Evolutionary conservation across 2,888 invertebrate species (phyloP).

Genomic region (Tachystola acroxantha): DNA sequence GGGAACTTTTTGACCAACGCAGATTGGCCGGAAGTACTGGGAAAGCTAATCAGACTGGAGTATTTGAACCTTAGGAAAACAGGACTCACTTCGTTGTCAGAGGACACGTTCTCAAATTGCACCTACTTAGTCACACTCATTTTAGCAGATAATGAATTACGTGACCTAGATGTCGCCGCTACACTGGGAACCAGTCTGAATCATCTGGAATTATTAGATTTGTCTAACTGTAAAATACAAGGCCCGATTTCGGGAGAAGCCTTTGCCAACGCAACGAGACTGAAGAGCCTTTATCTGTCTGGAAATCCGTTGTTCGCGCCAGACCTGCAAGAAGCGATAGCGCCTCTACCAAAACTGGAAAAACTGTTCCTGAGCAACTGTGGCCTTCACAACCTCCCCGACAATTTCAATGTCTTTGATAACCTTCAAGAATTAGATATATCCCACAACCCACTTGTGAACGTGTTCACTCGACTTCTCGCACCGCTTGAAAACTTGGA

Average conservation of each 20-base stretch:
- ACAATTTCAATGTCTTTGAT: conserved; percentile 82
- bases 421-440: conserved; percentile 83
- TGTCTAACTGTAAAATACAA: conserved; percentile 82
- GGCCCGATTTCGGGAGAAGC: conserved; percentile 83
- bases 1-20: conserved; percentile 76
- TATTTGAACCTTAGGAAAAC: conserved; percentile 81
- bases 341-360: conserved; percentile 81
- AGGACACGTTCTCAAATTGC: conserved; percentile 81
- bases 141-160: conserved; percentile 81
- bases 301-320: conserved; percentile 83
- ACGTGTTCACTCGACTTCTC: conserved; percentile 81
- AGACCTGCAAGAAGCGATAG: conserved; percentile 82
- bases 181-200: conserved; percentile 81
- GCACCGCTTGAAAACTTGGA: conserved; percentile 82
- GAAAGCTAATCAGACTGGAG: conserved; percentile 79
- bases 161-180: conserved; percentile 80
- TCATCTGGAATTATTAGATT: conserved; percentile 81
- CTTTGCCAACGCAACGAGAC: conserved; percentile 82
- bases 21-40: conserved; percentile 81
- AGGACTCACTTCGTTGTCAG: conserved; percentile 78
- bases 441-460: conserved; percentile 83
- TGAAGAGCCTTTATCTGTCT: conserved; percentile 80
- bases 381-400: conserved; percentile 80
- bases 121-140: conserved; percentile 80
- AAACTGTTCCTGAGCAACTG: conserved; percentile 83